Evolutionary conservation across 1,140 invertebrate genomes (phyloP), one percentile per base, ranked within the genome.

Genomic region (Battus philenor): DNA sequence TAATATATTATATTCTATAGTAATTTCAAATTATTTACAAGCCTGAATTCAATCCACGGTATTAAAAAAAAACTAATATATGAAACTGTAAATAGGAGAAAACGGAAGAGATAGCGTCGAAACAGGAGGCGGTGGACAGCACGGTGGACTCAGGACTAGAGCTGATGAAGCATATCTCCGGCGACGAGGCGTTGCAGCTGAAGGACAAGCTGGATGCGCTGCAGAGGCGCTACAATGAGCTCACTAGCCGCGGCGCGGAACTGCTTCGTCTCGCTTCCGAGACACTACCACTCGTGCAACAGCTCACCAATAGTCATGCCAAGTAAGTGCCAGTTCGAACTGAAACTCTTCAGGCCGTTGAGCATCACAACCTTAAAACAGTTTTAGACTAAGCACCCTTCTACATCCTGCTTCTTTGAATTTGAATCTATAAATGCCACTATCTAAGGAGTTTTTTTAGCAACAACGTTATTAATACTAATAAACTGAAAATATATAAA

Each of bases 171-270:
- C 95, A 98, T 71, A 97, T 97, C 41, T 95, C 95, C 0, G 94
- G 92, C 47, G 95, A 97, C 74, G 97, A 98, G 83, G 96, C 96
- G 0, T 87, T 98, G 31, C 94, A 96, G 68, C 86, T 98, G 0
- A 98, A 98, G 79, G 95, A 98, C 61, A 97, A 98, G 75, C 81
- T 98, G 11, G 97, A 98, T 65, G 94, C 94, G 0, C 82, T 98
- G 7, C 95, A 97, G 75, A 85, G 95, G 18, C 89, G 96, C 15
- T 99, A 97, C 78, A 94, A 93, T 44, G 96, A 97, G 60, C 87
- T 98, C 0, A 94, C 93, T 0, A 91, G 91, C 13, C 91, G 93
- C 16, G 94, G 95, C 7, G 91, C 94, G 2, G 95, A 98, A 68
- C 87, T 96, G 7, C 82, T 98, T 11, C 93, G 94, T 67, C 91